Evolutionary conservation across 2,888 invertebrate genomes (phyloP), one percentile per base, ranked within the genome.

Genomic region (Phengaris alcon): DNA sequence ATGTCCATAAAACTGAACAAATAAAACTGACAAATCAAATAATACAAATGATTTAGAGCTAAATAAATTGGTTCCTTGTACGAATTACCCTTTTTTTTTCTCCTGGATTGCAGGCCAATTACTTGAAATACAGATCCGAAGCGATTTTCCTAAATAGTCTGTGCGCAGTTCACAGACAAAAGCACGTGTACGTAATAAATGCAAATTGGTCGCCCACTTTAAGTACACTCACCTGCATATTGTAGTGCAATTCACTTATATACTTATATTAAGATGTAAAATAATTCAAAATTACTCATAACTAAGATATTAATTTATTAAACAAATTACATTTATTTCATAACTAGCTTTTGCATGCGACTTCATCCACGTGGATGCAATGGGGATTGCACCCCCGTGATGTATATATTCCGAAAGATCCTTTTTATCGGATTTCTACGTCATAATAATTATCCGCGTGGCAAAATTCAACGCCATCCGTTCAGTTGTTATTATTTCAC

Each of bases 151-250:
- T 83, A 85, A 87, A 87, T 84, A 85, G 82, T 80, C 79, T 80
- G 74, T 70, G 76, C 76, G 74, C 76, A 78, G 78, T 74, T 77
- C 77, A 75, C 82, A 82, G 82, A 84, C 85, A 84, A 83, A 82
- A 85, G 85, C 86, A 85, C 84, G 83, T 83, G 82, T 81, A 80
- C 77, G 85, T 86, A 88, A 89, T 88, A 86, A 86, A 89, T 89
- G 89, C 87, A 89, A 88, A 89, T 89, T 89, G 88, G 84, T 64
- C 74, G 59, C 74, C 64, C 68, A 51, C 68, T 74, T 74, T 69
- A 48, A 64, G 74, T 74, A 74, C 64, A 64, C 13, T 64, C 64
- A 52, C 51, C n/a, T 22, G n/a, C 68, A 74, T 64, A n/a, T 8
- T 35, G 6, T 35, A 12, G 35, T 1, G 35, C 10, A 12, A 10